Percentiles rank a stretch among this genome's conserved stretches.
Conservation (phyloP, 2,888 invertebrate genomes). For the Xylocampa areola region DNA sequence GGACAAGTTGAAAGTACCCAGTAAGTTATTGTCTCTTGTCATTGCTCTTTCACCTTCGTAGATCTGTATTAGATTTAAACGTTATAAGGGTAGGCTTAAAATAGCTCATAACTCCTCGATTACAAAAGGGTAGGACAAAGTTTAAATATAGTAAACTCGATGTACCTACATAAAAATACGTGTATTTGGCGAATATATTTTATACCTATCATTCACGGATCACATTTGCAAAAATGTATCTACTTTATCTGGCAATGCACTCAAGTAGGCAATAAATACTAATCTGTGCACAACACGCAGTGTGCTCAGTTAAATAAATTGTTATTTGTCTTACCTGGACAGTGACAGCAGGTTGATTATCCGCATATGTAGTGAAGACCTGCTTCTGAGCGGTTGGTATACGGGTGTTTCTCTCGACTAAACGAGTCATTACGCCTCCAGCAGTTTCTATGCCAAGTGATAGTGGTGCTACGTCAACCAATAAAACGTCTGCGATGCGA, state of each 20-base stretch:
- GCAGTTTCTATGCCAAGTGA: conserved; percentile 95
- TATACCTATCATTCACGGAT: no score
- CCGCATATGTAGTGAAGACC: conserved; percentile 96
- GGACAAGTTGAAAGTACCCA: conserved; percentile 94
- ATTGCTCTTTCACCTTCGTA: conserved; percentile 96
- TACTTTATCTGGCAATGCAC: no score
- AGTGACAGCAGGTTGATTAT: conserved; percentile 97
- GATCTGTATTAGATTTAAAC: conserved; percentile 80
- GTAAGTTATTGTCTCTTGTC: conserved; percentile 96
- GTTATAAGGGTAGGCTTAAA: neutral
- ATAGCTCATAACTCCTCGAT: no score
- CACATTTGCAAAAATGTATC: no score
- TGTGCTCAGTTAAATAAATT: no score
- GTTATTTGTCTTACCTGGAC: conserved; percentile 90
- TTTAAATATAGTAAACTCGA: no score
- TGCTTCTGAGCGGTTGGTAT: conserved; percentile 95
- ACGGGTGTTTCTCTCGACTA: conserved; percentile 95
- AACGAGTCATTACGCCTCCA: conserved; percentile 95
- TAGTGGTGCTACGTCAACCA: conserved; percentile 94
- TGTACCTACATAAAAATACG: no score
- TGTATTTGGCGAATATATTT: no score
- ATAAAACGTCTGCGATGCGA: conserved; percentile 94
- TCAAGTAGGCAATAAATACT: no score
- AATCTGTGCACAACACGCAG: no score
- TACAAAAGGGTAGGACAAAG: no score